Evolutionary conservation across 2,113 vertebrate genomes (phyloP), one percentile per base, ranked within the genome.

Genomic region (Syngnathus floridae): DNA sequence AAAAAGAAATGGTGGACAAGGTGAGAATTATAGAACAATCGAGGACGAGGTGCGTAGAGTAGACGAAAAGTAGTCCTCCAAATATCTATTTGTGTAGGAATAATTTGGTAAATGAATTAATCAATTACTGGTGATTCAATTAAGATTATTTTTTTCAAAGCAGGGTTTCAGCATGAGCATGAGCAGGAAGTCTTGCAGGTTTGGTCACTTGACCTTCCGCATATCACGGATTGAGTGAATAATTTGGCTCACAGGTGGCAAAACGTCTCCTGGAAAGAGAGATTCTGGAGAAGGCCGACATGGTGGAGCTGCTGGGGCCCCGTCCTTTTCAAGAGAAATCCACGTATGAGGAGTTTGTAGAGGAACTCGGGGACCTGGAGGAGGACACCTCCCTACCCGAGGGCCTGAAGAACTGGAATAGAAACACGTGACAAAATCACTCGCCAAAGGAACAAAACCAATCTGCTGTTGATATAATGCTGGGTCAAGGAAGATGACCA

Each of bases 321-420:
- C 91, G 95, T 71, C 96, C 95, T 0, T 97, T 98, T 87, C 90
- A 88, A 1, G 95, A 96, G 48, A 95, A 94, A 73, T 95, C 93
- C 26, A 93, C 93, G 0, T 98, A 98, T 0, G 93, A 98, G 80
- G 94, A 97, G 38, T 93, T 95, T 86, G 93, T 95, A 38, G 95
- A 98, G 82, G 94, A 93, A 19, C 92, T 94, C 0, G 94, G 93
- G 40, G 91, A 93, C 9, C 77, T 90, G 77, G 93, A 96, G 19
- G 94, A 96, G 76, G 94, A 95, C 78, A 94, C 92, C 0, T 90
- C 93, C 0, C 88, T 94, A 31, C 93, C 95, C 0, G 90, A 93
- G 82, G 93, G 93, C 66, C 90, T 95, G 61, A 94, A 94, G 84
- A 91, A 93, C 88, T 95, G 93, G 94, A 95, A 95, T 84, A 93